These are phyloP conservation scores for Campodea augens DNA, from an alignment of 1,140 invertebrate genomes.

Conservation along the genomic window DNA sequence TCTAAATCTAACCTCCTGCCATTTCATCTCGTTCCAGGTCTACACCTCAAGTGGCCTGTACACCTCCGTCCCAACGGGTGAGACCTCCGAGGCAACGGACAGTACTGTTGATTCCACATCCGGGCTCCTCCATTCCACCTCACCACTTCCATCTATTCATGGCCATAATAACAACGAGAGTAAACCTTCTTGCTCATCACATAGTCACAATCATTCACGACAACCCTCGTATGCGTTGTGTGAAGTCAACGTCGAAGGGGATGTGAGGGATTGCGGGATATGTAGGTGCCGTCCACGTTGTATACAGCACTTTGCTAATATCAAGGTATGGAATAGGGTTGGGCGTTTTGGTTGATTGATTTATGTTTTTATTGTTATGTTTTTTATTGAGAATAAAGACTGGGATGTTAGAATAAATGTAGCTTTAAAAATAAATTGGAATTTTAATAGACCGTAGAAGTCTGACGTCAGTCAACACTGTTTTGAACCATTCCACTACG, in stretches of 20 bases:
- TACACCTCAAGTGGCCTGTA: neutral
- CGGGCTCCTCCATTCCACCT: neutral
- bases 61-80: neutral
- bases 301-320: conserved; percentile 63
- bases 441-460: neutral
- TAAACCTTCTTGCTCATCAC: neutral
- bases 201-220: neutral
- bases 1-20: too few species aligned
- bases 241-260: conserved; percentile 22
- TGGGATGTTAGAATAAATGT: neutral
- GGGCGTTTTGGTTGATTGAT: neutral
- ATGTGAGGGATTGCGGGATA: conserved; percentile 59
- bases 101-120: neutral
- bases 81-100: neutral
- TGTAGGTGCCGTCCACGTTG: conserved; percentile 54
- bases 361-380: neutral
- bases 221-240: neutral
- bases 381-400: neutral
- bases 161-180: neutral
- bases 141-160: neutral
- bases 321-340: conserved; percentile 36
- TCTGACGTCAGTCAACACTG: neutral
- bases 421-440: neutral
- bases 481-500: neutral
- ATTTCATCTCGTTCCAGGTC: too few species aligned